Evolutionary conservation across 2,113 vertebrate species (phyloP).

Genomic region (Sylvicapra grimmia): DNA sequence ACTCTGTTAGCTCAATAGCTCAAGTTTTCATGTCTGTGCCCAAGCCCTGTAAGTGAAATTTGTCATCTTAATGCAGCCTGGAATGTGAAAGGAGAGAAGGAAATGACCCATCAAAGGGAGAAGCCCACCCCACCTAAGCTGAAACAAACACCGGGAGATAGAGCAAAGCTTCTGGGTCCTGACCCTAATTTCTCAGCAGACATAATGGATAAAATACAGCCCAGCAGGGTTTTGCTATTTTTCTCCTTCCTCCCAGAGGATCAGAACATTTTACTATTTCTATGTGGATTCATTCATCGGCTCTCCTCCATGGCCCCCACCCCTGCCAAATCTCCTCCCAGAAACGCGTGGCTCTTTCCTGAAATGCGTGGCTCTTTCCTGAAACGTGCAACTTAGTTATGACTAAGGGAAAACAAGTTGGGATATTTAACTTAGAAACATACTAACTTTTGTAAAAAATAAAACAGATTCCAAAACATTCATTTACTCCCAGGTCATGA

Average conservation of each 20-base stretch:
- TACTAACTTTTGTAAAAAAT: neutral
- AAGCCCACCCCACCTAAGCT: conserved; percentile 18
- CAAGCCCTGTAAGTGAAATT: conserved; percentile 10
- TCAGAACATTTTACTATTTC: conserved; percentile 33
- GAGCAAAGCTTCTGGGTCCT: conserved; percentile 47
- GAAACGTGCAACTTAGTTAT: neutral
- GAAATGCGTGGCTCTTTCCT: neutral
- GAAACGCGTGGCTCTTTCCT: neutral
- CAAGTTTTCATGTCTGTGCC: conserved; percentile 1
- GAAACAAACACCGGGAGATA: conserved; percentile 53
- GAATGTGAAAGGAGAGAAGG: conserved; percentile 50
- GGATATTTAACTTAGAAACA: neutral
- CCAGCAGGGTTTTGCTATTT: conserved; percentile 21
- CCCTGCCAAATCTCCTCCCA: neutral
- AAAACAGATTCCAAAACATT: neutral
- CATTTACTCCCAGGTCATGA: neutral
- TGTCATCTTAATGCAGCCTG: conserved; percentile 63
- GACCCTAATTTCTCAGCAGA: conserved; percentile 63
- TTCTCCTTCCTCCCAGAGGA: conserved; percentile 41
- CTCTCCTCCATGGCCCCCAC: neutral
- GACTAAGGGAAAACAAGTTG: neutral
- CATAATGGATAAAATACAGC: conserved; percentile 49
- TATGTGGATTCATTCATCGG: conserved; percentile 22
- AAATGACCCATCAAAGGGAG: conserved; percentile 57
- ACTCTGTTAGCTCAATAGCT: conserved; percentile 40